These are phyloP conservation scores for Palythoa caribaeorum DNA, from an alignment of 92 coral and sea anemone genomes.

Conservation along the genomic window DNA sequence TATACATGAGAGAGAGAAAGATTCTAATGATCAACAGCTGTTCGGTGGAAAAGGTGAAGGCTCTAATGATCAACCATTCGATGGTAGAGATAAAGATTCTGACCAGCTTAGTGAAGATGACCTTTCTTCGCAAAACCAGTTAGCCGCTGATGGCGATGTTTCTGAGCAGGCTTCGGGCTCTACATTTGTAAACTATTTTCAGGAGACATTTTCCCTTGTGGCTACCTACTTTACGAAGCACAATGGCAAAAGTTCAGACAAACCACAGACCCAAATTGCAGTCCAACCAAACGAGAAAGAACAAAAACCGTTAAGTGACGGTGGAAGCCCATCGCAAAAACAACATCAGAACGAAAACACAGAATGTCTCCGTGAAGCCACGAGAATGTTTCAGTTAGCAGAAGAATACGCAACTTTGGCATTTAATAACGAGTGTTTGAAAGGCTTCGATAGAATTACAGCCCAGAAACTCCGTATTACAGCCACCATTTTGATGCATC, in stretches of 20 bases:
- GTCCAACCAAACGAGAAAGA: too few species aligned
- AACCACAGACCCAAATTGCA: too few species aligned
- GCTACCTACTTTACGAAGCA: not conserved
- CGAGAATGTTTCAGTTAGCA: slow-evolving; percentile 32
- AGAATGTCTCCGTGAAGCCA: slow-evolving; percentile 17
- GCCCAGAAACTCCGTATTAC: slow-evolving; percentile 54
- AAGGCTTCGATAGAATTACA: slow-evolving; percentile 24
- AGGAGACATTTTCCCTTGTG: too few species aligned
- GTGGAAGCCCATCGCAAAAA: too few species aligned
- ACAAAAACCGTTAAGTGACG: too few species aligned
- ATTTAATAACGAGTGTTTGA: slow-evolving; percentile 41
- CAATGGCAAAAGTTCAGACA: not conserved
- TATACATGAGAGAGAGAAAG: too few species aligned
- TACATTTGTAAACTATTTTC: too few species aligned
- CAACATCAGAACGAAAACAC: not conserved
- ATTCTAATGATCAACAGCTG: not conserved
- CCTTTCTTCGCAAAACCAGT: not conserved
- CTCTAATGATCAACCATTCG: not conserved
- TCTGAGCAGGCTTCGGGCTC: too few species aligned
- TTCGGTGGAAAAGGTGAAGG: not conserved
- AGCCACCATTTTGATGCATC: slow-evolving; percentile 24
- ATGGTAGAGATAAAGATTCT: too few species aligned
- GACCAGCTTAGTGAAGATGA: not conserved
- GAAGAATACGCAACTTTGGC: slow-evolving; percentile 44
- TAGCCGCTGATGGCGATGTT: too few species aligned